Conservation (phyloP, 64 coral and sea anemone genomes). For the Orbicella faveolata region DNA sequence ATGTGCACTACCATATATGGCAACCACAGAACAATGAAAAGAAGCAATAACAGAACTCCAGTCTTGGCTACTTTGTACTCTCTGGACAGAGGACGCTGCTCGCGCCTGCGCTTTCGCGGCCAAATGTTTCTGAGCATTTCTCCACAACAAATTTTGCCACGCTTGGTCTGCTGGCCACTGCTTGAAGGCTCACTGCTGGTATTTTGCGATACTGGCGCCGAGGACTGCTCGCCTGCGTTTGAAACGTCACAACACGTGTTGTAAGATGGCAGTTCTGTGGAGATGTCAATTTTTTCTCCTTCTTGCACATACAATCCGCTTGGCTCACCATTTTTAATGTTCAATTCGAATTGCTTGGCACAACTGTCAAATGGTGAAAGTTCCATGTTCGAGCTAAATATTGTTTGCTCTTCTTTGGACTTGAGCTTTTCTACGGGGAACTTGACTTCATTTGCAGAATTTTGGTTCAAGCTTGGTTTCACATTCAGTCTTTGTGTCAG, state of each 20-base stretch:
- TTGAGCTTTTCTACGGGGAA: not conserved
- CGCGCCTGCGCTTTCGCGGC: slow-evolving; percentile 10
- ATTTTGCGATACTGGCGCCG: not conserved
- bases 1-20: slow-evolving; percentile 85
- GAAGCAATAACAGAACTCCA: slow-evolving; percentile 60
- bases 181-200: not conserved
- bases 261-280: not conserved
- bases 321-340: not conserved
- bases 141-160: not conserved
- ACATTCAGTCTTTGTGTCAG: not conserved
- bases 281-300: slow-evolving; percentile 2
- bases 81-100: slow-evolving; percentile 18
- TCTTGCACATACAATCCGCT: not conserved
- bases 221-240: not conserved
- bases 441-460: not conserved
- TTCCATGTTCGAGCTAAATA: slow-evolving; percentile 10
- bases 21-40: slow-evolving; percentile 77
- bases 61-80: slow-evolving; percentile 88
- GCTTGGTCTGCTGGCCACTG: not conserved
- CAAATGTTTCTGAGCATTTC: not conserved
- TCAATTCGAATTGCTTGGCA: not conserved
- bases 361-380: not conserved
- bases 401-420: not conserved
- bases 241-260: not conserved
- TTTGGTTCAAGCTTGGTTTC: not conserved